These are phyloP conservation scores for Xenops minutus DNA, from an alignment of 2,797 vertebrate genomes.

Conservation along the genomic window DNA sequence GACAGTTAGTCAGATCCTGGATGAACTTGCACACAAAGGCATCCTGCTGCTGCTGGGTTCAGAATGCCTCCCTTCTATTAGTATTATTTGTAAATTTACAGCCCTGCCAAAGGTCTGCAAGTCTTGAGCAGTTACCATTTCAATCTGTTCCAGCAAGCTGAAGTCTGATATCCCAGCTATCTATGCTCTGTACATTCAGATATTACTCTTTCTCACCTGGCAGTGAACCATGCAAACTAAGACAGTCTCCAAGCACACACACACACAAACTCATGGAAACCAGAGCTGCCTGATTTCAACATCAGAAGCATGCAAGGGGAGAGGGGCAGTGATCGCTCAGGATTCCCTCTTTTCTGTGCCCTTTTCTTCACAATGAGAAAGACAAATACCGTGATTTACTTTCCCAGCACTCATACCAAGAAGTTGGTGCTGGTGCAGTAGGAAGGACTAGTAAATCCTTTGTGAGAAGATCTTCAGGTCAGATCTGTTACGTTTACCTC, in stretches of 20 bases:
- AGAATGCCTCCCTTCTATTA: not conserved
- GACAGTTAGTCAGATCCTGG: conserved; percentile 32
- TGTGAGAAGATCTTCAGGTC: not conserved
- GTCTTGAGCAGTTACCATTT: conserved; percentile 49
- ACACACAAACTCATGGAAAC: not conserved
- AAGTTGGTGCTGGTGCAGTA: not conserved
- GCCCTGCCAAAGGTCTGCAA: not conserved
- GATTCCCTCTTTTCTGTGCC: not conserved
- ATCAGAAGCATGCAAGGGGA: not conserved
- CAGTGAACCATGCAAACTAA: conserved; percentile 28
- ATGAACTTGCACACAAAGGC: conserved; percentile 1
- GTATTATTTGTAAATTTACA: conserved; percentile 31
- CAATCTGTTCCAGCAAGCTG: not conserved
- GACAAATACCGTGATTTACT: not conserved
- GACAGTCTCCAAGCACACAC: not conserved
- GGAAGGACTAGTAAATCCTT: not conserved
- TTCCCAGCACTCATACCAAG: not conserved
- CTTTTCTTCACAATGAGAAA: not conserved
- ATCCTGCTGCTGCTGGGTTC: not conserved
- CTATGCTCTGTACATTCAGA: not conserved
- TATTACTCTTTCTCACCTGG: conserved; percentile 39
- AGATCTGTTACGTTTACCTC: not conserved
- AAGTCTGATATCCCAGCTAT: conserved; percentile 29
- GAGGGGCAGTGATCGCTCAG: not conserved
- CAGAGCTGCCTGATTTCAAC: conserved; percentile 33